These are phyloP conservation scores for Seira ritae DNA, from an alignment of 2,888 invertebrate genomes.

Conservation along the genomic window DNA sequence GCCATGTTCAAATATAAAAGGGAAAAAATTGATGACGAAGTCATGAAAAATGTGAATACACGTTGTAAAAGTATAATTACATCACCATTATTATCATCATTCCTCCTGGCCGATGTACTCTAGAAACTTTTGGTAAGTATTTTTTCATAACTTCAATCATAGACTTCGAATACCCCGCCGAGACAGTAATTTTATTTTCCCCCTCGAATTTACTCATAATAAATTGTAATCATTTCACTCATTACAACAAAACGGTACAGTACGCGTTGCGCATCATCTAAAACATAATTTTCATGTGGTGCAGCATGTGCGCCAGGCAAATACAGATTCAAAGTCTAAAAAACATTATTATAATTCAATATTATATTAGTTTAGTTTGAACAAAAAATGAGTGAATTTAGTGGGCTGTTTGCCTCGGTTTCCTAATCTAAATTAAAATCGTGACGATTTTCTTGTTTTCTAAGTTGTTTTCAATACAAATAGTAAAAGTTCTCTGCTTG, in stretches of 20 bases:
- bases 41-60: not conserved
- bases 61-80: not conserved
- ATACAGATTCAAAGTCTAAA: too few species aligned
- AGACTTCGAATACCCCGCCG: conserved; percentile 8
- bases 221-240: conserved; percentile 22
- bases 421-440: conserved; percentile 50
- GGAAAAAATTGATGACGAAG: not conserved
- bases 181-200: conserved; percentile 12
- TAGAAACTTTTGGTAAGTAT: not conserved
- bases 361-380: not conserved
- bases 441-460: conserved; percentile 36
- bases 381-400: not conserved
- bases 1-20: not conserved
- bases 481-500: conserved; percentile 27
- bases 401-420: conserved; percentile 5
- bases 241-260: not conserved
- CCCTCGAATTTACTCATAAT: not conserved
- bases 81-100: not conserved
- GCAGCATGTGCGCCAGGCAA: too few species aligned
- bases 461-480: conserved; percentile 25
- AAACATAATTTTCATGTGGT: not conserved
- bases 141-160: not conserved
- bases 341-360: not conserved
- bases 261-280: not conserved
- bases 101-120: not conserved